Base-by-base conservation (phyloP, 2,797 vertebrate species). In the Halcyon smyrnensis region DNA sequence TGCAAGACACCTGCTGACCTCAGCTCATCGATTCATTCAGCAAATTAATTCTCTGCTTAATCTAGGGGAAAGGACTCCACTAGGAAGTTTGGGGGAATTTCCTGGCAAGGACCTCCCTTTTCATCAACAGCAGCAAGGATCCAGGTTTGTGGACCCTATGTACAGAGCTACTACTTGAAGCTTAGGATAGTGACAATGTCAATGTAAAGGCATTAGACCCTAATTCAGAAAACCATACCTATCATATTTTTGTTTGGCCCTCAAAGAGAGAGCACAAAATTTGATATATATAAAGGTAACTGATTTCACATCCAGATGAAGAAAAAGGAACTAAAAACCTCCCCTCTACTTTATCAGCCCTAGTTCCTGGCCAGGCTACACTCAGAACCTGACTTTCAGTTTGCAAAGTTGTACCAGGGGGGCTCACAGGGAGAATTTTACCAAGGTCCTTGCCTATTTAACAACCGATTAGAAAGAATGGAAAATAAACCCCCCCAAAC, bases 1-100 rank as follows among this genome's bases (percentile, higher is more conserved):
- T 15, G 69, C 17, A 14, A 62, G 57, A 50, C 21, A 23, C 9
- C 43, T 73, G 63, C 12, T 45, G 70, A 37, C 36, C 75, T 36
- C 62, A 9, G 71, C 60, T 30, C 34, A n/a, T 8, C 20, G 57
- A 60, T 25, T 62, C 51, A 13, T 3, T 3, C 36, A 10, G 23
- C 7, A 48, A 1, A 1, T 7, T 1, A 1, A 36, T 34, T 5
- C 64, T 11, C 51, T 32, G 25, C 34, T 15, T 4, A 2, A 5
- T 0, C 30, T 1, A 23, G 41, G 36, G 11, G 4, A 36, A 75
- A 62, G 54, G 21, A 8, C 24, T 50, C 68, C 9, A 0, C 15
- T 2, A 4, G n/a, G 13, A 73, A 57, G 1, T 0, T 18, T 28
- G 41, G 4, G 4, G 10, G 12, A 37, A 30, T 19, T 57, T 39